Conservation (phyloP, 2,113 vertebrate genomes). For the Proterorhinus semilunaris region DNA sequence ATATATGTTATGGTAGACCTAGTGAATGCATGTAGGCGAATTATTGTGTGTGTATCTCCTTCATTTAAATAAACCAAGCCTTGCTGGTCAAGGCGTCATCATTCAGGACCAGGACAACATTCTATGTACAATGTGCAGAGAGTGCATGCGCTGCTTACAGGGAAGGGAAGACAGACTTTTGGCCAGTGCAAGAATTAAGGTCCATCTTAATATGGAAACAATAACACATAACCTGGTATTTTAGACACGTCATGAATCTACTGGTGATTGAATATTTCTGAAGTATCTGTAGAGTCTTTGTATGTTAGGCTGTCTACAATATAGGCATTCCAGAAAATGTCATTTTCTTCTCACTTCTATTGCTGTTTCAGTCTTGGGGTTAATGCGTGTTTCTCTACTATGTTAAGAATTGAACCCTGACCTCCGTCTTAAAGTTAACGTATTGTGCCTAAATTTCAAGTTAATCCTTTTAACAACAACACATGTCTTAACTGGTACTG, state of each 20-base stretch:
- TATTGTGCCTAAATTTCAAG: background rate
- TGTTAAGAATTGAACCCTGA: too few species aligned
- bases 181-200: conserved; percentile 4
- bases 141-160: conserved; percentile 20
- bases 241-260: background rate
- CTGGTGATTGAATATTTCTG: background rate
- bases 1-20: background rate
- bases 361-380: background rate
- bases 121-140: conserved; percentile 14
- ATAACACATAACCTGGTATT: background rate
- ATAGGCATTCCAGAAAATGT: background rate
- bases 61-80: conserved; percentile 18
- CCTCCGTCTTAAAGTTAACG: background rate
- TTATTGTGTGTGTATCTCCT: background rate
- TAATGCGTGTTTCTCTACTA: too few species aligned
- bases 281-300: background rate
- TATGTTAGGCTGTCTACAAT: background rate
- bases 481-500: background rate
- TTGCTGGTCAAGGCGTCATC: conserved; percentile 60
- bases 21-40: background rate
- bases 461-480: background rate
- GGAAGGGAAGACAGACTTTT: conserved; percentile 7
- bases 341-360: background rate
- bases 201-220: conserved; percentile 2
- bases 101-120: conserved; percentile 15